Evolutionary conservation across 1,140 invertebrate genomes (phyloP).

Genomic region (Eupristina koningsbergeri): DNA sequence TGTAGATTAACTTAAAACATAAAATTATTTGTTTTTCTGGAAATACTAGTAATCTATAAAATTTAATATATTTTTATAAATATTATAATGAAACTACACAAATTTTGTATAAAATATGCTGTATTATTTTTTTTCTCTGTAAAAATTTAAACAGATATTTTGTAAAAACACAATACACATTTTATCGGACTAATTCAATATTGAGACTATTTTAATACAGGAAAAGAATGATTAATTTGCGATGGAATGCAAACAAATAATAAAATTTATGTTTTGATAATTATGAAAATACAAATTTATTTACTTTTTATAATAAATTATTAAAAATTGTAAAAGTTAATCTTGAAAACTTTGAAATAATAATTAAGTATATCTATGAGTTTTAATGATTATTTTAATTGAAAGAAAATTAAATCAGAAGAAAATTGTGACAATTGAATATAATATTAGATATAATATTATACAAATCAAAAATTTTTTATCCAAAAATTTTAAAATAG

Average conservation of each 20-base stretch:
- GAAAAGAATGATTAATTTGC: not conserved
- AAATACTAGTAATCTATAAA: too few relatives aligned
- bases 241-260: not conserved
- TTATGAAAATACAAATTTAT: not conserved
- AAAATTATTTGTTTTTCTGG: too few relatives aligned
- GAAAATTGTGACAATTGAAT: too few relatives aligned
- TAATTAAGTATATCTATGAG: too few relatives aligned
- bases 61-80: too few relatives aligned
- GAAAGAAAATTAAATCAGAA: too few relatives aligned
- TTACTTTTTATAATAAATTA: not conserved
- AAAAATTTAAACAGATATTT: not conserved
- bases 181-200: conserved; percentile 16
- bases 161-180: not conserved
- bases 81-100: too few relatives aligned
- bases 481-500: not conserved
- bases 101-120: not conserved
- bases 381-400: too few relatives aligned
- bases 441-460: too few relatives aligned
- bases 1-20: too few relatives aligned
- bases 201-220: conserved; percentile 1
- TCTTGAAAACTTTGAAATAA: too few relatives aligned
- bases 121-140: not conserved
- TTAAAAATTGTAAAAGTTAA: too few relatives aligned
- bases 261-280: not conserved
- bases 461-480: not conserved